Base-by-base conservation (phyloP, 2,113 vertebrate species). In the Varanus komodoensis region DNA sequence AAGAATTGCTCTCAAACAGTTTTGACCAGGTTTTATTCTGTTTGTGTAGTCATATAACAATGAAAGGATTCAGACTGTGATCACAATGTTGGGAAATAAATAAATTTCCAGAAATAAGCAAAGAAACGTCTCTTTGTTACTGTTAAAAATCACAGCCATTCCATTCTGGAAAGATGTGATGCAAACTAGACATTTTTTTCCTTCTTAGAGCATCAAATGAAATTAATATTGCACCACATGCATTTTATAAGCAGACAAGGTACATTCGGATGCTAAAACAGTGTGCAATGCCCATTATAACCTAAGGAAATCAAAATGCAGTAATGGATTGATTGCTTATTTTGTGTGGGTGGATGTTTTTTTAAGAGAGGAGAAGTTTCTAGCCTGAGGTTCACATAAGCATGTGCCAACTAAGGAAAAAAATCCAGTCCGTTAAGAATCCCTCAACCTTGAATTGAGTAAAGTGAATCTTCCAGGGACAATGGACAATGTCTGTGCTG, bases 31-130 rank as follows among this genome's bases (percentile, higher is more conserved):
- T 17, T 78, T 64, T 25, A 61, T 95, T 90, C 89, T 89, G 68
- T 85, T 73, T 71, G 29, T 23, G 50, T 71, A 67, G 38, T 80
- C 90, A 67, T 84, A 73, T 93, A 82, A 90, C 91, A 94, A 89
- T 79, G 93, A 85, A 90, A 89, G 90, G 94, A 90, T 64, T 89
- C 91, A 94, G 79, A 86, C 91, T 75, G 79, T 75, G 82, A 21
- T 44, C 86, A 92, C 15, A 75, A 81, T n/a, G 87, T 87, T 84
- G 86, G 15, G 81, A 94, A 96, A 93, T 44, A 77, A 69, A 71
- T 67, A 73, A 11, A 89, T 34, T 90, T 93, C 64, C 17, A 69
- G 68, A 87, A 79, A 73, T 8, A 34, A 86, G 86, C 80, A 90
- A 85, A n/a, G 32, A 48, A 54, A 8, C 34, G 6, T 54, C 14